Conservation (phyloP, 2,113 vertebrate species). For the Petroica traversi region DNA sequence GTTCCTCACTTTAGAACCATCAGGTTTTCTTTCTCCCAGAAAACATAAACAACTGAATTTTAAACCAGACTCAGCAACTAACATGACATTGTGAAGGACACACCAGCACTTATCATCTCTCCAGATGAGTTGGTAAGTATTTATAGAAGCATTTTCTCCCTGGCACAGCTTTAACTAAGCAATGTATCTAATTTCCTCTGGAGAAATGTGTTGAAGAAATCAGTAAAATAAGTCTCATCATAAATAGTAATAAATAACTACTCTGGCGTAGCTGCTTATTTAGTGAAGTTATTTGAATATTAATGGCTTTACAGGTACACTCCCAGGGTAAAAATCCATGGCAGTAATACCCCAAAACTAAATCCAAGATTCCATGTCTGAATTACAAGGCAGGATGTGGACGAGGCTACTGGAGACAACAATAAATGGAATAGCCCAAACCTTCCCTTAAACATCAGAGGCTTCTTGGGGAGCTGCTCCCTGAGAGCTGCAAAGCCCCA, state of each 20-base stretch:
- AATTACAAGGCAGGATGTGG: background rate
- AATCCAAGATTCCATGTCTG: background rate
- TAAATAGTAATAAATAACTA: conserved; percentile 65
- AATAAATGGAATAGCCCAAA: background rate
- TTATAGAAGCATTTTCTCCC: conserved; percentile 70
- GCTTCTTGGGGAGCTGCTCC: background rate
- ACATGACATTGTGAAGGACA: conserved; percentile 63
- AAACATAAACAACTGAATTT: conserved; percentile 33
- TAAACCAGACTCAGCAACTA: conserved; percentile 27
- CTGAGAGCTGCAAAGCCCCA: no score
- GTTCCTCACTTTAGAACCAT: background rate
- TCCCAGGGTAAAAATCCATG: background rate
- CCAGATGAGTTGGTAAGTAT: conserved; percentile 72
- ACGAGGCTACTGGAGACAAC: background rate
- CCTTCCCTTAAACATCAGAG: background rate
- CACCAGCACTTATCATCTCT: conserved; percentile 51
- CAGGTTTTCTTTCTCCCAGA: background rate
- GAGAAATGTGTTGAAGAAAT: conserved; percentile 61
- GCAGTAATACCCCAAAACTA: background rate
- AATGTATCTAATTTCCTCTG: conserved; percentile 70
- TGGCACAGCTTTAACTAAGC: conserved; percentile 65
- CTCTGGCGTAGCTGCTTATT: conserved; percentile 29
- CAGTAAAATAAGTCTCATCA: conserved; percentile 60
- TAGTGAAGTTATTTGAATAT: conserved; percentile 48
- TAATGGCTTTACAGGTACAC: background rate